Base-by-base conservation (phyloP, 2,113 vertebrate species). In the Xiphias gladius region DNA sequence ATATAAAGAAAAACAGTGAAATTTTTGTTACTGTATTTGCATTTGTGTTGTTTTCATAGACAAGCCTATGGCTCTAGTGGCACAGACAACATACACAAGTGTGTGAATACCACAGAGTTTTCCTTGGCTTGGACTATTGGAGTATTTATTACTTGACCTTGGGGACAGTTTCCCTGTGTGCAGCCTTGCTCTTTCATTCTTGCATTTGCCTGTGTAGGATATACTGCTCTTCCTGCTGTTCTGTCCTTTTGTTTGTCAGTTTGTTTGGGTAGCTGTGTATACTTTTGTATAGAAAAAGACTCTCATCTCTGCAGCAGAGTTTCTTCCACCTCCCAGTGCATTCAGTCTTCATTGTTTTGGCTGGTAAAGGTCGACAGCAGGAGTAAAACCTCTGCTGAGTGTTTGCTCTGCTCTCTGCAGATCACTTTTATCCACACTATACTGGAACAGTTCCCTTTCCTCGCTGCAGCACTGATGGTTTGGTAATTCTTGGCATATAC, bases 231-330 rank as follows among this genome's bases (percentile, higher is more conserved):
- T 87, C 78, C 79, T 86, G 69, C 63, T 61, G 30, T 48, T 76
- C 41, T 63, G 61, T 83, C 22, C 35, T 55, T 80, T 64, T 86
- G 50, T 80, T 58, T 65, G 32, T 67, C n/a, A 14, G n/a, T 30
- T 74, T 84, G 61, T 86, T 86, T 67, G 17, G 39, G 68, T 68
- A 77, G 74, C 82, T 76, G 30, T 66, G n/a, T 46, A 19, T 58
- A 26, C 2, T 14, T 73, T 73, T 79, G 28, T 72, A 12, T 64
- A 6, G 22, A 39, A 77, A 58, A 24, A n/a, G 12, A 5, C 2
- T 69, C 13, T 59, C 30, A 35, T 37, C 7, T 71, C 32, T 72
- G 46, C 2, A 35, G 58, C 26, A 0, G 22, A 28, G 46, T 68
- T 65, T 68, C 14, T 28, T 22, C 39, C 54, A 12, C 9, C 41